These are phyloP conservation scores for Thalassophryne amazonica DNA, from an alignment of 2,797 vertebrate species.

Conservation along the genomic window DNA sequence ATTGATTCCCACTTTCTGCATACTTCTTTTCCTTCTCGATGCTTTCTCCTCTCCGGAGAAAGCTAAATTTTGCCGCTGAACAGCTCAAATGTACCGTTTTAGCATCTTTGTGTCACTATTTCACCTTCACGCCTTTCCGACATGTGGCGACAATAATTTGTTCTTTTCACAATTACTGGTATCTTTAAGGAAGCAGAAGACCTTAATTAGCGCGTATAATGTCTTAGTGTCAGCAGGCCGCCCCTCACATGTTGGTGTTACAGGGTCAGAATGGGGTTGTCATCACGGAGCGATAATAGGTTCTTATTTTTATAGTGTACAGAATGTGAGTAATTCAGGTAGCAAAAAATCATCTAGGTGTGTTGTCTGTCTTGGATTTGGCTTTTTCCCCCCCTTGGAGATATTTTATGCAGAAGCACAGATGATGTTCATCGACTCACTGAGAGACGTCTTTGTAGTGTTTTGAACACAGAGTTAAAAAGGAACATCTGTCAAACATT, in stretches of 20 bases:
- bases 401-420: no score
- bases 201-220: not conserved
- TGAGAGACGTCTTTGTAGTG: no score
- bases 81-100: not conserved
- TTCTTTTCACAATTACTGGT: not conserved
- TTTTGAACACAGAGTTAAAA: no score
- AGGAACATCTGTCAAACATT: no score
- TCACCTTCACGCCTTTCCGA: not conserved
- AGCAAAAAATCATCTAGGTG: no score
- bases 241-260: not conserved
- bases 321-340: no score
- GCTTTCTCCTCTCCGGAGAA: constrained; percentile 9
- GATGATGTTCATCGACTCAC: no score
- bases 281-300: not conserved
- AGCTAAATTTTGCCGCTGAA: constrained; percentile 1
- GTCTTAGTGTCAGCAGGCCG: not conserved
- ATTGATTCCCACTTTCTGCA: constrained; percentile 81
- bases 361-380: no score
- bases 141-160: constrained; percentile 1
- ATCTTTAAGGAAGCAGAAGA: not conserved
- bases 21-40: constrained; percentile 68
- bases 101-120: not conserved
- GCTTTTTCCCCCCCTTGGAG: no score
- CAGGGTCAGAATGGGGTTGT: not conserved
- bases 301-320: no score